Base-by-base conservation (phyloP, 2,113 vertebrate genomes). In the Oryzias woworae region DNA sequence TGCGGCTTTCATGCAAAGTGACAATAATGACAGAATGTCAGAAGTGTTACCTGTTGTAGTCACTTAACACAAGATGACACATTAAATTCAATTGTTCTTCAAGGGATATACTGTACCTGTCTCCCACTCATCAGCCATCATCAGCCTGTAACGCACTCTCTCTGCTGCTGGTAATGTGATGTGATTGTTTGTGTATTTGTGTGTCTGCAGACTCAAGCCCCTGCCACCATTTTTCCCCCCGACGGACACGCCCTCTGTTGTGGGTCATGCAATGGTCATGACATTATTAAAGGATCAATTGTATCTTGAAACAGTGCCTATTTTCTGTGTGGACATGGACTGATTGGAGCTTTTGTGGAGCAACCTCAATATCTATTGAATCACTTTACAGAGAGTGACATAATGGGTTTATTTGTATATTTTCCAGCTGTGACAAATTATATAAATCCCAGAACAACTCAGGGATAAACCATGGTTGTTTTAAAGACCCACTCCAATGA, bases 241-340 rank as follows among this genome's bases (percentile, higher is more conserved):
- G 66, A 72, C 52, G 80, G 78, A 78, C 73, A 75, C 57, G 54
- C 58, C 71, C 69, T 62, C 78, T 75, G 78, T 75, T 62, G 58
- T 50, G 79, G 88, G 89, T 90, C 88, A 88, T 50, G 49, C 64
- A 57, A 61, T 87, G 90, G 86, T 90, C 85, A 69, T 86, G 87
- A 85, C 86, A 89, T 92, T 91, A 91, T 89, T 90, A 89, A 91
- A 88, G 87, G 89, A 91, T 92, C 90, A 90, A 89, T 88, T 78
- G 85, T 88, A 84, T 86, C 87, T 88, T 86, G 80, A 91, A 92
- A 90, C 84, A 78, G 65, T 73, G 81, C 75, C 77, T 84, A 59
- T 72, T 67, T 81, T 81, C 78, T 71, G 66, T 65, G 59, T 66
- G 72, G 80, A 73, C 69, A 78, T 83, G 74, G 31, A 83, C 70